Evolutionary conservation across 2,113 vertebrate genomes (phyloP).

Genomic region (Numida meleagris): DNA sequence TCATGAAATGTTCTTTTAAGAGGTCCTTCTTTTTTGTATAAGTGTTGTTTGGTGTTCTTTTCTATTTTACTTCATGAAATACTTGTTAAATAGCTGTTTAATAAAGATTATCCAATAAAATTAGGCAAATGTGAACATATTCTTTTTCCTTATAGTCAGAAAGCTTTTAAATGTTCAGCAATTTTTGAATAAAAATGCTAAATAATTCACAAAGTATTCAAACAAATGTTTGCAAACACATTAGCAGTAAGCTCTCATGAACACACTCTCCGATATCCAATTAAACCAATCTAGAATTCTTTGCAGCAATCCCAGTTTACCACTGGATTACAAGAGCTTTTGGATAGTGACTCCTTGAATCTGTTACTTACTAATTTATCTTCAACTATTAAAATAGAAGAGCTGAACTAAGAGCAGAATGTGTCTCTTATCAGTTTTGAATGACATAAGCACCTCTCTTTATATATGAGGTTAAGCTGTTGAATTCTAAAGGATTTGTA

Average conservation of each 20-base stretch:
- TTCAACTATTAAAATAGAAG: constrained; percentile 42
- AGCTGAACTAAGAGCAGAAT: background rate
- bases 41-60: background rate
- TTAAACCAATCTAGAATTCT: constrained; percentile 18
- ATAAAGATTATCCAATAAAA: background rate
- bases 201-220: background rate
- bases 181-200: background rate
- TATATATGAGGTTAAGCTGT: constrained; percentile 43
- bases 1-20: background rate
- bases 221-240: constrained; percentile 37
- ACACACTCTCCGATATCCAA: background rate
- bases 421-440: constrained; percentile 64
- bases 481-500: constrained; percentile 61
- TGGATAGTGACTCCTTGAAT: constrained; percentile 22
- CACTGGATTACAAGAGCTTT: constrained; percentile 52
- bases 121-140: background rate
- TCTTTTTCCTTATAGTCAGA: background rate
- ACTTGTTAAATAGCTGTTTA: background rate
- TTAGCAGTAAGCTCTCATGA: background rate
- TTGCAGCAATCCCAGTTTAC: constrained; percentile 32
- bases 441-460: constrained; percentile 50
- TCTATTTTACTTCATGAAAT: constrained; percentile 5
- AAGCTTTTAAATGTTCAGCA: background rate
- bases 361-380: constrained; percentile 36
- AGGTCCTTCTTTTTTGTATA: background rate